Evolutionary conservation across 2,888 invertebrate species (phyloP), one percentile per base, ranked within the genome.

Genomic region (Stegophylla sp.): DNA sequence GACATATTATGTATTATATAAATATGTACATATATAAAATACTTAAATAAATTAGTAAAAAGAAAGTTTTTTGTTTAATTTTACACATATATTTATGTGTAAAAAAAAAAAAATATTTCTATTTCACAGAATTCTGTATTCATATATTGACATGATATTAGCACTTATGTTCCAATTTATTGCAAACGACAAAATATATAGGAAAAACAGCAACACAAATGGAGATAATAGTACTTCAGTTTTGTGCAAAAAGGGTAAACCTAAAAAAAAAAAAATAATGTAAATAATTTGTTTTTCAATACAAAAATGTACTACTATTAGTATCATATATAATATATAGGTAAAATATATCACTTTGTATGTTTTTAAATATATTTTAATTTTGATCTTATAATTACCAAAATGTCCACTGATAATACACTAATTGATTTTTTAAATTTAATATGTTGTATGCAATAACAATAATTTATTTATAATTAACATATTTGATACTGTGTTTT

Each of bases 191-290:
- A 93, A 88, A 71, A 97, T 87, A 87, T 94, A 98, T 71, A 92
- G 86, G 17, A 97, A 85, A 83, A 93, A 88, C 76, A 95, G 88
- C 63, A 92, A 87, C 1, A 96, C 94, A 83, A 98, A 88, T 2
- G 96, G 94, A 84, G 94, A 91, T 76, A 98, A 89, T 85, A 98
- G 92, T 76, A 92, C 88, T 84, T 96, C 90, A 1, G 96, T 95
- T 86, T 93, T 94, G 84, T 93, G 92, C 72, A 98, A 88, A 86
- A 94, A 93, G 56, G 95, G 93, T 83, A 98, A 89, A 87, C 95
- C 95, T 94, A 89, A 75, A 89, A 89, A 83, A 83, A 85, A 84
- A 85, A 84, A 83, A 82, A 81, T 41, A 67, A 64, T 79, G 26
- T 51, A 59, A 63, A 51, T 12, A 81, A 43, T 61, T 61, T 26